These are phyloP conservation scores for Halictus quadricinctus DNA, from an alignment of 2,888 invertebrate species.

Conservation along the genomic window DNA sequence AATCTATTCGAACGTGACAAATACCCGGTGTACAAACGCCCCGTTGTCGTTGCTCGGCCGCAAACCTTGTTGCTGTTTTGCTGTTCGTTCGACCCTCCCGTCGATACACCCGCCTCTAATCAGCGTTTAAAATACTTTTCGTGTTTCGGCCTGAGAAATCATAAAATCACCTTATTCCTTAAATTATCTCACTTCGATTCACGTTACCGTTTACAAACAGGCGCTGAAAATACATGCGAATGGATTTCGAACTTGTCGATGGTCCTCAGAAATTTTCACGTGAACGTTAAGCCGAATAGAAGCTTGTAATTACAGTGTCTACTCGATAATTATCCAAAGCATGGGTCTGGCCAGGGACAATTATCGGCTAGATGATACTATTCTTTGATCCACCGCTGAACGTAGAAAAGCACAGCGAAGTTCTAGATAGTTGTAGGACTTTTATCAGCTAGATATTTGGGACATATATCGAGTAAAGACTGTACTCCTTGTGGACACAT, in stretches of 20 bases:
- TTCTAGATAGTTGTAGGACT: too few species aligned
- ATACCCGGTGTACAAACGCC: not conserved
- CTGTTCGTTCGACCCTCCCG: not conserved
- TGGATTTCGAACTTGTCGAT: not conserved
- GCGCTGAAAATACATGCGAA: not conserved
- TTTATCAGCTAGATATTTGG: too few species aligned
- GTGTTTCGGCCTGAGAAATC: not conserved
- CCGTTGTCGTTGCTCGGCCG: not conserved
- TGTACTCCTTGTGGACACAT: too few species aligned
- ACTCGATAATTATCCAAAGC: too few species aligned
- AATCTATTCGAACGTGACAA: slow-evolving; percentile 1
- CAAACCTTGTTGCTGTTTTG: not conserved
- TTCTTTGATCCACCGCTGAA: too few species aligned
- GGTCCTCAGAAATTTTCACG: not conserved
- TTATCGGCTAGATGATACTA: too few species aligned
- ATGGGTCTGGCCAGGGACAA: too few species aligned
- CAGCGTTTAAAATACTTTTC: not conserved
- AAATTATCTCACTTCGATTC: not conserved
- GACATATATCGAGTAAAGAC: too few species aligned
- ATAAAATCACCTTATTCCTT: not conserved
- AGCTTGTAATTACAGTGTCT: too few species aligned
- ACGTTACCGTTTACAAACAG: not conserved
- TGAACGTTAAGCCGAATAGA: not conserved
- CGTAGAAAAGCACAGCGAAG: too few species aligned
- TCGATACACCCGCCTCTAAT: not conserved